Evolutionary conservation across 2,113 vertebrate species (phyloP).

Genomic region (Xiphophorus couchianus): DNA sequence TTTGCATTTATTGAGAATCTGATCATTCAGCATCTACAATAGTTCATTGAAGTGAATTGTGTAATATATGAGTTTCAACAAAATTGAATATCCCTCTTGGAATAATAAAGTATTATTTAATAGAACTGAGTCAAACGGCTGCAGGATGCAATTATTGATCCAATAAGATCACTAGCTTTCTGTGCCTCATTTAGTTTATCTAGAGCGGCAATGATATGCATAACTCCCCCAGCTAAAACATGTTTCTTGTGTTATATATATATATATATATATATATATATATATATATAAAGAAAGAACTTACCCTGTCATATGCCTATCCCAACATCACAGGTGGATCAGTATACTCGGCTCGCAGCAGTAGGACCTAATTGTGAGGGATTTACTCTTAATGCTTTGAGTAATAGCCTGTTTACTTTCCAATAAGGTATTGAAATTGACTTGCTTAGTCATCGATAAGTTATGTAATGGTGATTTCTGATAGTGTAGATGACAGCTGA

Average conservation of each 20-base stretch:
- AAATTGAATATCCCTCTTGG: no score
- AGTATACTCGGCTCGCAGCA: conserved; percentile 10
- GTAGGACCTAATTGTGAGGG: conserved; percentile 43
- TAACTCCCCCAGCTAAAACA: neutral
- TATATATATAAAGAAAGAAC: conserved; percentile 2
- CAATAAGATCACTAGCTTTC: conserved; percentile 30
- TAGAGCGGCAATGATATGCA: conserved; percentile 33
- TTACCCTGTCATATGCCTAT: neutral
- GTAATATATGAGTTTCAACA: no score
- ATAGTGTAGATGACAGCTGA: conserved; percentile 37
- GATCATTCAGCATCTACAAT: no score
- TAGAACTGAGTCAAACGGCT: neutral
- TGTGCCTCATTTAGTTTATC: conserved; percentile 47
- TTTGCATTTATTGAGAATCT: neutral
- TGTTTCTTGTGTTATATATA: neutral
- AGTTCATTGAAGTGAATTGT: no score
- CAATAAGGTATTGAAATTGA: conserved; percentile 24
- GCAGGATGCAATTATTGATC: conserved; percentile 21
- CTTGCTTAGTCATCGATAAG: conserved; percentile 18
- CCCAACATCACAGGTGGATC: conserved; percentile 17
- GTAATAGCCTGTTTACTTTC: conserved; percentile 49
- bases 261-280: no score
- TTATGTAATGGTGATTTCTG: conserved; percentile 21
- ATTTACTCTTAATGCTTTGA: conserved; percentile 40
- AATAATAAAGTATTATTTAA: no score